A percentile compares a stretch with the other conserved stretches of the same genome.
phyloP scores from a whole-genome alignment of 2,888 invertebrate species.

The Drosophila hawaiiensis region DNA sequence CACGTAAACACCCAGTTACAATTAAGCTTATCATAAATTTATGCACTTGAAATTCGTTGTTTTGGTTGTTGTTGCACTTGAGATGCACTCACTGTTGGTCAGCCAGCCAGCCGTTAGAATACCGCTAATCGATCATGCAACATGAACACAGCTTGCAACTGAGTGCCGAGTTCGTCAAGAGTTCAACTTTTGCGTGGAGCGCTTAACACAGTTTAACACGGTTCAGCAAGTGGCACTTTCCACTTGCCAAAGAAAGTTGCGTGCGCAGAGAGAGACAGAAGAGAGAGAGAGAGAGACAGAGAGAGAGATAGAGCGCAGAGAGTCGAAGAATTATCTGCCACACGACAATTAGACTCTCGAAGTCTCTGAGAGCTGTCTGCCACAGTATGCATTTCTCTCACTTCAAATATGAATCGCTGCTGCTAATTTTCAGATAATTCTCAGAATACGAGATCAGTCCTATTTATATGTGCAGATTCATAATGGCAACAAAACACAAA shows the following conservation, averaged over 20 bases:
- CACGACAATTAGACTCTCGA: neutral
- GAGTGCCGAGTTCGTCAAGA: neutral
- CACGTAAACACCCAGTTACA: slow-evolving; percentile 7
- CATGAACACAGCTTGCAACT: slow-evolving; percentile 21
- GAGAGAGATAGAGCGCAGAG: neutral
- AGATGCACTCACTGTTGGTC: slow-evolving; percentile 11
- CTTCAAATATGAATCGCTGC: neutral
- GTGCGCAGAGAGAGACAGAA: slow-evolving; percentile 11
- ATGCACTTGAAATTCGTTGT: neutral
- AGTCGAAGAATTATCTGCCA: neutral
- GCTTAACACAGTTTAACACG: slow-evolving; percentile 76
- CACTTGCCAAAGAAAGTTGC: slow-evolving; percentile 46
- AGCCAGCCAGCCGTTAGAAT: neutral
- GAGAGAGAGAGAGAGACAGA: slow-evolving; percentile 35
- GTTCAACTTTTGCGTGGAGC: slow-evolving; percentile 37
- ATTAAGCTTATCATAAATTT: too few species aligned
- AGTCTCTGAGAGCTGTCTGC: neutral
- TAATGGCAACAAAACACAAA: neutral
- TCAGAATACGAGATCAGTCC: neutral
- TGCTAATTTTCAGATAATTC: neutral
- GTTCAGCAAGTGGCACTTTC: slow-evolving; percentile 71
- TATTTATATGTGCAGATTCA: neutral
- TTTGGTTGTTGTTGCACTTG: neutral
- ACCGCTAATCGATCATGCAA: slow-evolving; percentile 59
- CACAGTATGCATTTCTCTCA: neutral